phyloP scores from a whole-genome alignment of 1,140 invertebrate genomes.

The Lepidotrigona ventralis region DNA sequence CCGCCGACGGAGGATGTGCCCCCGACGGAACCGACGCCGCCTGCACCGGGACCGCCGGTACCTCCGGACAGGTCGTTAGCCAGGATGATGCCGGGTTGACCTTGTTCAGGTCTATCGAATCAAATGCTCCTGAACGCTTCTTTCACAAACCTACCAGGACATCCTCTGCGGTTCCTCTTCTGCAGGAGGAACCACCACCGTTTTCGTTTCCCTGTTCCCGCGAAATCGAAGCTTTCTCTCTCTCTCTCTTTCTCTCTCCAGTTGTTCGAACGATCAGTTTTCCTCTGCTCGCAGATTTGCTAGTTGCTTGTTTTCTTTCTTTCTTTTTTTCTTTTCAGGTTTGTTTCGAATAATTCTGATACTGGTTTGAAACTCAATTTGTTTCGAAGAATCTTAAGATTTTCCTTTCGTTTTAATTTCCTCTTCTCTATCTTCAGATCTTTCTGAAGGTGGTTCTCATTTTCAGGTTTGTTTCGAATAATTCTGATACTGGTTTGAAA shows the following conservation, averaged over 20 bases:
- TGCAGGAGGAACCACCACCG: not conserved
- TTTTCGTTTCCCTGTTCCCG: not conserved
- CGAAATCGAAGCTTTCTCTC: not conserved
- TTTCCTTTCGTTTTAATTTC: too few species aligned
- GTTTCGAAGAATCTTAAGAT: too few species aligned
- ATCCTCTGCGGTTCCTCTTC: conserved; percentile 29
- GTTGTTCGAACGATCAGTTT: not conserved
- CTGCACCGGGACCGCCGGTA: conserved; percentile 75
- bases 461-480: too few species aligned
- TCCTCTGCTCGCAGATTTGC: not conserved
- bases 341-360: too few species aligned
- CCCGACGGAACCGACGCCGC: conserved; percentile 74
- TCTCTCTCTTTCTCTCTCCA: not conserved
- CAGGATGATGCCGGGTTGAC: conserved; percentile 79
- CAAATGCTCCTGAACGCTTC: conserved; percentile 14
- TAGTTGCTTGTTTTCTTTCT: too few species aligned
- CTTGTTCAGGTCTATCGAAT: conserved; percentile 68
- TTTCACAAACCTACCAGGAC: conserved; percentile 45
- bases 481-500: too few species aligned
- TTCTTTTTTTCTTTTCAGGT: too few species aligned
- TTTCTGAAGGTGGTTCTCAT: too few species aligned
- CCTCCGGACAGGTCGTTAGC: conserved; percentile 80
- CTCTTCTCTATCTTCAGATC: too few species aligned
- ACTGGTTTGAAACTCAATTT: too few species aligned
- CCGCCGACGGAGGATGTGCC: conserved; percentile 65